Conservation (phyloP, 2,797 vertebrate species). For the Leucoraja ocellata region DNA sequence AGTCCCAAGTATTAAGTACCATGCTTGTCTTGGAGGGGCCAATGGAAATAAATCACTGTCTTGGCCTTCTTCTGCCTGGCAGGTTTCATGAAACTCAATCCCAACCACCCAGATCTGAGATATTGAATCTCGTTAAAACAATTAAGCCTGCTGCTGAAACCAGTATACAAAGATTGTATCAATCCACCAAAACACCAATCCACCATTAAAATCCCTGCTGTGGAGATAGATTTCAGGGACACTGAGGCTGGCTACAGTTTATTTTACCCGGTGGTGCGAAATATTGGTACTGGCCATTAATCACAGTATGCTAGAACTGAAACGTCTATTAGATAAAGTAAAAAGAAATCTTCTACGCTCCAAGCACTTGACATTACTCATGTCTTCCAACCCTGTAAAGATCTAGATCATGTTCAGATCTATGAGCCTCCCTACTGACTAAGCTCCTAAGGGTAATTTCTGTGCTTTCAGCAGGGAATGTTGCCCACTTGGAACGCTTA, state of each 20-base stretch:
- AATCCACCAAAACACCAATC: neutral
- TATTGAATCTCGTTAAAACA: neutral
- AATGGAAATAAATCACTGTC: neutral
- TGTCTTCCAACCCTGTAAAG: neutral
- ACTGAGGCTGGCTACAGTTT: neutral
- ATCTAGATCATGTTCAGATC: neutral
- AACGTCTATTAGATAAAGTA: neutral
- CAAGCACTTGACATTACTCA: conserved; percentile 10
- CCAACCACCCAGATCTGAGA: neutral
- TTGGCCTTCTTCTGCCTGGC: neutral
- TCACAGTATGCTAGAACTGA: neutral
- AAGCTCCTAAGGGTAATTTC: neutral
- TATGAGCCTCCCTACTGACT: neutral
- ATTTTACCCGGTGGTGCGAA: neutral
- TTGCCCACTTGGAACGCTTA: neutral
- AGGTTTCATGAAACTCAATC: neutral
- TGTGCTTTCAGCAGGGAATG: neutral
- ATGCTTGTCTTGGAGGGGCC: no score
- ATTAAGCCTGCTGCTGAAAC: neutral
- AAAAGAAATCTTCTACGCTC: neutral
- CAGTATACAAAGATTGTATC: neutral
- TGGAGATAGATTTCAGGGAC: neutral
- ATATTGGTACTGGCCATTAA: neutral
- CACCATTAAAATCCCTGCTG: neutral
- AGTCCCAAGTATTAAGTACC: no score